Evolutionary conservation across 2,797 vertebrate genomes (phyloP).

Genomic region (Mastacembelus armatus): DNA sequence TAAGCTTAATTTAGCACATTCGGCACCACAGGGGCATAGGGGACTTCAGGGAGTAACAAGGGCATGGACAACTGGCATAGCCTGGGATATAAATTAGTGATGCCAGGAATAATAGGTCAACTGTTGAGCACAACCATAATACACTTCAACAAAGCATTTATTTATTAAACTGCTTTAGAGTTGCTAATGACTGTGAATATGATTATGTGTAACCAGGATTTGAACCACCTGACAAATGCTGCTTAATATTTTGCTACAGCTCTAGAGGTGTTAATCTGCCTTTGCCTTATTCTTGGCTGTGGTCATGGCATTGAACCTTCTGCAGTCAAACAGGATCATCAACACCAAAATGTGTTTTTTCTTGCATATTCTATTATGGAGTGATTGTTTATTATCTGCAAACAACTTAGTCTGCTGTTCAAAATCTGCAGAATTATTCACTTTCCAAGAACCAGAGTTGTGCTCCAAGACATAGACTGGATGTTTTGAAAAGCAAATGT

Average conservation of each 20-base stretch:
- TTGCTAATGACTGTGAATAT: conserved; percentile 40
- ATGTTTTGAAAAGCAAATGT: conserved; percentile 23
- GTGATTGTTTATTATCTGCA: too few relatives aligned
- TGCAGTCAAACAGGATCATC: neutral
- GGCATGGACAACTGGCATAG: conserved; percentile 48
- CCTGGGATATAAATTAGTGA: conserved; percentile 58
- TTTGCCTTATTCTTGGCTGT: conserved; percentile 4
- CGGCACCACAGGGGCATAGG: conserved; percentile 55
- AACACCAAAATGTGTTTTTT: neutral
- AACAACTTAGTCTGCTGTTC: neutral
- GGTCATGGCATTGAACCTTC: conserved; percentile 2
- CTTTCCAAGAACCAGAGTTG: neutral
- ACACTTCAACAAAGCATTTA: conserved; percentile 50
- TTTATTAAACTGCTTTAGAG: conserved; percentile 52
- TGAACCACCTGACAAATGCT: conserved; percentile 30
- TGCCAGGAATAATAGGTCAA: conserved; percentile 48
- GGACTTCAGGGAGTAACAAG: conserved; percentile 53
- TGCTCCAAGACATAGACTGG: conserved; percentile 12
- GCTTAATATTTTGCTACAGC: conserved; percentile 16
- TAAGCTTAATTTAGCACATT: conserved; percentile 74
- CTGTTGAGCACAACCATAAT: conserved; percentile 37
- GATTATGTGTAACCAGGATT: conserved; percentile 34
- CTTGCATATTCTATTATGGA: conserved; percentile 2
- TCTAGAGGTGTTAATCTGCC: conserved; percentile 13
- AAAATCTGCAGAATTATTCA: conserved; percentile 18